Conservation (phyloP, 2,888 invertebrate species). For the Tetropium fuscum region DNA sequence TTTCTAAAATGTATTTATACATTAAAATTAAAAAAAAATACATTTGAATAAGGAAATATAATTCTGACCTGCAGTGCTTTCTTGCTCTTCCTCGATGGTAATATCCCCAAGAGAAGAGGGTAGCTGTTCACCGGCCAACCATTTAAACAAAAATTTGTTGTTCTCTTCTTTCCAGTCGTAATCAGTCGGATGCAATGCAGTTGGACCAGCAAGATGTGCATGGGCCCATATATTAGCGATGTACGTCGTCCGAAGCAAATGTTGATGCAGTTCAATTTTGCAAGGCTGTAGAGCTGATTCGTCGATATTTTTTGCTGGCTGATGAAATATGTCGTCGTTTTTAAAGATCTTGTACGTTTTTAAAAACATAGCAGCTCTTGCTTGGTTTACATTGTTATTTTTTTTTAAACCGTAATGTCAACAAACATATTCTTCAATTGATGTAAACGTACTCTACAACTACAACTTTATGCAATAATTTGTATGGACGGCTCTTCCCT, state of each 20-base stretch:
- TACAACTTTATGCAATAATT: not conserved
- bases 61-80: not conserved
- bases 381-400: not conserved
- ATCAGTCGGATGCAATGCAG: not conserved
- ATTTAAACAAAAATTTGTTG: not conserved
- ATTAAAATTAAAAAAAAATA: not conserved
- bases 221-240: not conserved
- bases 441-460: not conserved
- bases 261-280: not conserved
- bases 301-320: not conserved
- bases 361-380: not conserved
- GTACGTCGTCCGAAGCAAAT: not conserved
- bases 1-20: not conserved
- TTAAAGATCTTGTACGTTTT: not conserved
- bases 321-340: not conserved
- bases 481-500: conserved; percentile 34
- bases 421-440: not conserved
- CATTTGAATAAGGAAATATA: too few relatives aligned
- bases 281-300: not conserved
- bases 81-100: not conserved
- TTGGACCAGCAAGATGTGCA: not conserved
- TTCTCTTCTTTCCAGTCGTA: not conserved
- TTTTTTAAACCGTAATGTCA: not conserved
- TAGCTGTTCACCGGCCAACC: not conserved
- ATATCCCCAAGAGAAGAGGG: not conserved